These are phyloP conservation scores for Liolophura sinensis DNA, from an alignment of 1,140 invertebrate genomes.

Conservation along the genomic window DNA sequence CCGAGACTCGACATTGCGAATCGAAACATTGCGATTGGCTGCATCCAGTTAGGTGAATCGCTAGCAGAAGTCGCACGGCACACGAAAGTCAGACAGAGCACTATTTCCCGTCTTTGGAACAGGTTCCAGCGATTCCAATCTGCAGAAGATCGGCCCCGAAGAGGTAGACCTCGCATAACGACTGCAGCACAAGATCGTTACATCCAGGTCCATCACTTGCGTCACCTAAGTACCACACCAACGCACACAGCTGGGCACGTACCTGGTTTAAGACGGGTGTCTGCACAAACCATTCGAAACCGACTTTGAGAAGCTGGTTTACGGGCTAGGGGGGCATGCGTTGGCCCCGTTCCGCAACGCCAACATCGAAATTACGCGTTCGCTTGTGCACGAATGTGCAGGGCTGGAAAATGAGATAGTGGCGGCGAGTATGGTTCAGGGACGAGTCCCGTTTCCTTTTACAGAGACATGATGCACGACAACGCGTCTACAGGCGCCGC, in stretches of 20 bases:
- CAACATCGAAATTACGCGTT: slow-evolving; percentile 9
- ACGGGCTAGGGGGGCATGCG: slow-evolving; percentile 1
- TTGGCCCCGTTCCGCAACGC: background rate
- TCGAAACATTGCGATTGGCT: slow-evolving; percentile 4
- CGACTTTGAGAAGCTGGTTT: slow-evolving; percentile 8
- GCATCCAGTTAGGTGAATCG: no score
- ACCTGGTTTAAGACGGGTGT: slow-evolving; percentile 5
- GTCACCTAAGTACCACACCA: background rate
- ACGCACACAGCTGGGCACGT: background rate
- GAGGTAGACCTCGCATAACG: slow-evolving; percentile 1
- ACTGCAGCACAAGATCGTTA: slow-evolving; percentile 3
- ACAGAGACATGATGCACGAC: background rate
- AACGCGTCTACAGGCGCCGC: no score
- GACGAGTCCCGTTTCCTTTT: slow-evolving; percentile 10
- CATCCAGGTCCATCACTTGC: background rate
- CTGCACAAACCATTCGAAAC: slow-evolving; percentile 7
- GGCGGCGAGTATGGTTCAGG: slow-evolving; percentile 8
- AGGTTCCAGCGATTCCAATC: no score
- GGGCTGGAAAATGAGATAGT: background rate
- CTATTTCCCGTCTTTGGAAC: background rate
- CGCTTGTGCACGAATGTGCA: background rate
- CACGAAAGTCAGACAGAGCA: slow-evolving; percentile 4
- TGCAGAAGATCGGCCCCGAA: no score
- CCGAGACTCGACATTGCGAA: slow-evolving; percentile 2
- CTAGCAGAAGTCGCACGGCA: background rate